phyloP scores from a whole-genome alignment of 2,888 invertebrate genomes.

The Watsonalla cultraria region DNA sequence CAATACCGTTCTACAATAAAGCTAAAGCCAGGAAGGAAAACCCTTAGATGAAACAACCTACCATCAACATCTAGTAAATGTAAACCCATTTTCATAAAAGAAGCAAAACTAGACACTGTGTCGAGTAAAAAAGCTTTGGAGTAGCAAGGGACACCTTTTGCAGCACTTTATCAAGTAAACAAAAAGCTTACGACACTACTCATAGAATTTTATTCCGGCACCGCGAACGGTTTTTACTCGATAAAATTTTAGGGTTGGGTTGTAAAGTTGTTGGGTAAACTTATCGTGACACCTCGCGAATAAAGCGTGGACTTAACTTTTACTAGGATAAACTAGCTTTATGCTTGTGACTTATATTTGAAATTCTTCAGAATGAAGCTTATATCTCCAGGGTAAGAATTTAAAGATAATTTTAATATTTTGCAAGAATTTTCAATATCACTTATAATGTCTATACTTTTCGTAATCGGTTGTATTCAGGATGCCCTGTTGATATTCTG shows the following conservation, averaged over 20 bases:
- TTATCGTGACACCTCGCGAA: neutral
- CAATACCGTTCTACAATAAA: too few relatives aligned
- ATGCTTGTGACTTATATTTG: too few relatives aligned
- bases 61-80: neutral
- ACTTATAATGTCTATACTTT: too few relatives aligned
- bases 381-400: too few relatives aligned
- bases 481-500: too few relatives aligned
- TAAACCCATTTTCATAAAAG: neutral
- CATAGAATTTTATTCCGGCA: conserved; percentile 27
- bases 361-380: too few relatives aligned
- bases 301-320: too few relatives aligned
- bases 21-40: neutral
- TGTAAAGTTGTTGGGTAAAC: neutral
- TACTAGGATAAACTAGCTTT: too few relatives aligned
- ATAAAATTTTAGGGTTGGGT: conserved; percentile 12
- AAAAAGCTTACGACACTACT: conserved; percentile 27
- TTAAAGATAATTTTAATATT: too few relatives aligned
- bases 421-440: too few relatives aligned
- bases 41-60: neutral
- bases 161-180: conserved; percentile 37
- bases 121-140: conserved; percentile 5
- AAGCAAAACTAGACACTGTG: neutral
- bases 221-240: conserved; percentile 5
- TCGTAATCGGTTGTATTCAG: too few relatives aligned
- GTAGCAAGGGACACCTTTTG: conserved; percentile 17